phyloP scores from a whole-genome alignment of 1,140 invertebrate species.

The Ctenoplectra terminalis region DNA sequence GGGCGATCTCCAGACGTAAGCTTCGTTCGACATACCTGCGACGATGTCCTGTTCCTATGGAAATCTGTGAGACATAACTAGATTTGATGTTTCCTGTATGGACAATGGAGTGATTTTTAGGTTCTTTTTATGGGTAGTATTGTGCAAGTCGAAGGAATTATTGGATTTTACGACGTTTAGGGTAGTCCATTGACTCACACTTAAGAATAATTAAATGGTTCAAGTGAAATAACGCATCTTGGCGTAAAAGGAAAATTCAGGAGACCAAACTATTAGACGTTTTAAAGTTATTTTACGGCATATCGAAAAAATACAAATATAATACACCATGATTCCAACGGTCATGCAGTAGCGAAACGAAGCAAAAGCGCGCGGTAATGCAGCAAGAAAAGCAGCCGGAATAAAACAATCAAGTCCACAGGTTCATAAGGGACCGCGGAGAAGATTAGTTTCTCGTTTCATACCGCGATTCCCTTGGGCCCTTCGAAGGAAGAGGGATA shows the following conservation, averaged over 20 bases:
- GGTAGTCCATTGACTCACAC: too few species aligned
- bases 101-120: background rate
- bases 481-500: slow-evolving; percentile 56
- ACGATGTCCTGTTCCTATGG: background rate
- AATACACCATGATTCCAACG: too few species aligned
- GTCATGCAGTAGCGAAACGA: background rate
- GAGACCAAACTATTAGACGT: too few species aligned
- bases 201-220: too few species aligned
- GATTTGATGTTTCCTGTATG: background rate
- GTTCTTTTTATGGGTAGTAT: background rate
- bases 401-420: slow-evolving; percentile 43
- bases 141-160: background rate
- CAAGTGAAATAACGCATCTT: too few species aligned
- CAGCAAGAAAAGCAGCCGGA: slow-evolving; percentile 16
- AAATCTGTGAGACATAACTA: background rate
- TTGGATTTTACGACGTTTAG: background rate
- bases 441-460: slow-evolving; percentile 61
- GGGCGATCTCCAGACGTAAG: slow-evolving; percentile 30
- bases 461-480: slow-evolving; percentile 54
- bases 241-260: too few species aligned
- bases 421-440: slow-evolving; percentile 34
- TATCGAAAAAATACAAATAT: too few species aligned
- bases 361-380: background rate
- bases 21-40: background rate
- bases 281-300: too few species aligned